Base-by-base conservation (phyloP, 2,797 vertebrate species). In the Dermochelys coriacea region DNA sequence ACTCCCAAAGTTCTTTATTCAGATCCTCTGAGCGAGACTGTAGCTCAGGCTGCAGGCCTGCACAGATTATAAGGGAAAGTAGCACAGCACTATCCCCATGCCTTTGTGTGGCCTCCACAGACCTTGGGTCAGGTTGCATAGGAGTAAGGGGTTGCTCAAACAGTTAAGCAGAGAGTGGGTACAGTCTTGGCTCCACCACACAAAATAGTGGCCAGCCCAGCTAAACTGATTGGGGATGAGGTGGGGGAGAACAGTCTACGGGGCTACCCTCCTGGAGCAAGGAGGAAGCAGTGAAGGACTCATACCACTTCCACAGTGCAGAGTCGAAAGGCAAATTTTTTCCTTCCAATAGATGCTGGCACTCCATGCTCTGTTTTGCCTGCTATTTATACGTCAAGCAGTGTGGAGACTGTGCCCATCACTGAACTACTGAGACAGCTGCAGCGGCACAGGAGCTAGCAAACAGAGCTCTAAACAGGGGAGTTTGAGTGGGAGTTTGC, bases 11-110 rank as follows among this genome's bases (percentile, higher is more conserved):
- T 15, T 61, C 75, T 6, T 1, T 6, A 80, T 1, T 8, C 7
- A 52, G 50, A 5, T 85, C 86, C 49, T 57, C 5, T 0, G 0
- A 2, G 1, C 3, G 57, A 59, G 21, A 54, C 2, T 23, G 2
- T 29, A 45, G 34, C 61, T n/a, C 61, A n/a, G 15, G 21, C 12
- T 90, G 80, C 18, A 6, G n/a, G n/a, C 37, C 16, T 1, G 29
- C 80, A 57, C n/a, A 41, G 8, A 34, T 64, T 6, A 19, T 55
- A 41, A 71, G n/a, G n/a, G 68, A 71, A 19, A 23, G n/a, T 23
- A 37, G 68, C n/a, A 71, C 21, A 41, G 68, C 19, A 61, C 59
- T 34, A 59, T 19, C 37, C 37, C 68, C 19, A 25, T 18, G 19
- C 37, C 37, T 41, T 41, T 25, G 21, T 23, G 37, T 41, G 37